Evolutionary conservation across 2,888 invertebrate species (phyloP).

Genomic region (Fissipunctia ypsillon): DNA sequence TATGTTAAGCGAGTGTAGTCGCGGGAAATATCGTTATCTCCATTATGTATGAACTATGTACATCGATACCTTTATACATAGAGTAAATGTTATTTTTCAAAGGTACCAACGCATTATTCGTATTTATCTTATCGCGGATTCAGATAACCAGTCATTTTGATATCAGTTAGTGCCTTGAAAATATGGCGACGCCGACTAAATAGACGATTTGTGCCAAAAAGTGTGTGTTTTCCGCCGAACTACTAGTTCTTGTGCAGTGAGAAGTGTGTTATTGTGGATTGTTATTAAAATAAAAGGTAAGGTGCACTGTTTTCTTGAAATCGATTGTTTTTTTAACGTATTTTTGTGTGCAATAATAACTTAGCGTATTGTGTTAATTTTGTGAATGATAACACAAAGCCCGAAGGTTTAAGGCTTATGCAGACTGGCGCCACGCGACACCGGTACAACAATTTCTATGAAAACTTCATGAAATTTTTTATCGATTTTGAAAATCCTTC

Average conservation of each 20-base stretch:
- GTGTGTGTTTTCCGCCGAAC: background rate
- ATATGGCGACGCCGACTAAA: constrained; percentile 25
- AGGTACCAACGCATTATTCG: constrained; percentile 26
- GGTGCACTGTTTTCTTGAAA: background rate
- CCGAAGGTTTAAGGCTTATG: too few species aligned
- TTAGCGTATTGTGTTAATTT: background rate
- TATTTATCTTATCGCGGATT: constrained; percentile 52
- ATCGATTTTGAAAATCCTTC: too few species aligned
- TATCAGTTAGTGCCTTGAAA: constrained; percentile 18
- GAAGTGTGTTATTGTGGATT: constrained; percentile 39
- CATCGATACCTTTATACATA: background rate
- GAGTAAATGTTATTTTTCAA: constrained; percentile 27
- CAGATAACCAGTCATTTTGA: constrained; percentile 22
- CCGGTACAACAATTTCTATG: too few species aligned
- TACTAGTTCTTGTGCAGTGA: background rate
- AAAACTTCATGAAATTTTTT: too few species aligned
- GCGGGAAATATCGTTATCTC: background rate
- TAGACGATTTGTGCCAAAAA: background rate
- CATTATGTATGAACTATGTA: constrained; percentile 5
- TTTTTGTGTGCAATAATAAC: background rate
- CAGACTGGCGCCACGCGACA: too few species aligned
- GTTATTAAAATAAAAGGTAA: background rate
- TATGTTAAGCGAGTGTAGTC: too few species aligned
- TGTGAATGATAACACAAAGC: background rate
- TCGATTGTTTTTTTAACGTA: background rate